phyloP scores from a whole-genome alignment of 2,888 invertebrate genomes.

The Mechanitis messenoides region DNA sequence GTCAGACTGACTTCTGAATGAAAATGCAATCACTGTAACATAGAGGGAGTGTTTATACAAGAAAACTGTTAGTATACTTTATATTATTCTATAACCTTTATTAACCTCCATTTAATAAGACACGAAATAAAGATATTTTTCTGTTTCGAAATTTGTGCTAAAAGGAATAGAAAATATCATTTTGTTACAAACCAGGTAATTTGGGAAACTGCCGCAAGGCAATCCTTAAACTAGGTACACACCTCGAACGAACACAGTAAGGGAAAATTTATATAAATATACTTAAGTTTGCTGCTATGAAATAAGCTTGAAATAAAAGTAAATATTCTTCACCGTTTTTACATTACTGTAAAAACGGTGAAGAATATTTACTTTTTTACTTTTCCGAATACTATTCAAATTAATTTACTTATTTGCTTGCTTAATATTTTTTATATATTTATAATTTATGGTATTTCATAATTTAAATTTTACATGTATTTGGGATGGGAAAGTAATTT shows the following conservation, averaged over 20 bases:
- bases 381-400: too few species aligned
- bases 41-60: conserved; percentile 36
- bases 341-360: conserved; percentile 22
- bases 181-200: conserved; percentile 37
- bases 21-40: conserved; percentile 63
- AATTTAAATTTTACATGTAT: too few species aligned
- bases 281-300: conserved; percentile 38
- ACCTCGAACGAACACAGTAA: conserved; percentile 32
- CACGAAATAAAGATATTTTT: conserved; percentile 3
- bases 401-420: too few species aligned
- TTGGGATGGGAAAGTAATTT: too few species aligned
- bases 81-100: background rate
- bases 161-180: conserved; percentile 29
- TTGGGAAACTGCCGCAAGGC: conserved; percentile 36
- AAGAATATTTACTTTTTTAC: too few species aligned
- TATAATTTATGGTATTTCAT: too few species aligned
- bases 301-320: conserved; percentile 36
- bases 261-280: conserved; percentile 46
- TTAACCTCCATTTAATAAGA: conserved; percentile 8
- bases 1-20: conserved; percentile 53
- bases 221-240: conserved; percentile 37
- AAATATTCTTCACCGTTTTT: conserved; percentile 24
- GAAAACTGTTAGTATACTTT: conserved; percentile 7
- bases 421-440: too few species aligned
- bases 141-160: conserved; percentile 16